phyloP scores from a whole-genome alignment of 2,888 invertebrate genomes.

The Thelaira solivaga region DNA sequence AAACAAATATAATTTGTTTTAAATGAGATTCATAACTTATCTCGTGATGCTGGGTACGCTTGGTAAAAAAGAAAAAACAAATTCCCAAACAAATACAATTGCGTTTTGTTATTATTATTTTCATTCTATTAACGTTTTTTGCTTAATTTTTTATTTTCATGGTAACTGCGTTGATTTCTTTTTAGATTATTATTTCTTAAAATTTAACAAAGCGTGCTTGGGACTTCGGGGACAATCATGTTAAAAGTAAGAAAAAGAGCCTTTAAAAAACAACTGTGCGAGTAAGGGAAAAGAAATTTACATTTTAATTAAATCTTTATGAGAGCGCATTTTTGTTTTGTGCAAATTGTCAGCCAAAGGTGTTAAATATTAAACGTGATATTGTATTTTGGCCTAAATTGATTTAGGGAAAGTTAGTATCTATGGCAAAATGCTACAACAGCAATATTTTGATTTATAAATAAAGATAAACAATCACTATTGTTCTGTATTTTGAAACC shows the following conservation, averaged over 20 bases:
- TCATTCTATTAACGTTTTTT: no score
- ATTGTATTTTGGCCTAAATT: not conserved
- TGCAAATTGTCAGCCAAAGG: conserved; percentile 30
- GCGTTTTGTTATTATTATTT: conserved; percentile 6
- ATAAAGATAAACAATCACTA: no score
- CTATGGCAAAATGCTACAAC: no score
- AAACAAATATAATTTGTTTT: no score
- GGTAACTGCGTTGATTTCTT: conserved; percentile 5
- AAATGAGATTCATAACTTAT: no score
- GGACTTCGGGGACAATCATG: not conserved
- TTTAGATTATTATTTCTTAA: not conserved
- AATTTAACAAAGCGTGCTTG: not conserved
- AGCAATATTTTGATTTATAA: no score
- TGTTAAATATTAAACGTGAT: conserved; percentile 28
- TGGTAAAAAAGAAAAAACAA: not conserved
- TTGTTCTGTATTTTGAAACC: no score
- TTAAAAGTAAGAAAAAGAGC: not conserved
- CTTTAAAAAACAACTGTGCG: not conserved
- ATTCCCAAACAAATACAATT: not conserved
- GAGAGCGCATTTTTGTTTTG: not conserved
- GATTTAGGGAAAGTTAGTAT: no score
- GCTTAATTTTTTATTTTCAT: conserved; percentile 15
- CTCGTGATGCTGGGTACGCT: not conserved
- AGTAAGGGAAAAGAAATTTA: conserved; percentile 20
- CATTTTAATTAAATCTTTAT: conserved; percentile 45